A percentile compares a stretch with the other conserved stretches of the same genome.
phyloP scores from a whole-genome alignment of 1,140 invertebrate genomes.

The Acromyrmex charruanus region DNA sequence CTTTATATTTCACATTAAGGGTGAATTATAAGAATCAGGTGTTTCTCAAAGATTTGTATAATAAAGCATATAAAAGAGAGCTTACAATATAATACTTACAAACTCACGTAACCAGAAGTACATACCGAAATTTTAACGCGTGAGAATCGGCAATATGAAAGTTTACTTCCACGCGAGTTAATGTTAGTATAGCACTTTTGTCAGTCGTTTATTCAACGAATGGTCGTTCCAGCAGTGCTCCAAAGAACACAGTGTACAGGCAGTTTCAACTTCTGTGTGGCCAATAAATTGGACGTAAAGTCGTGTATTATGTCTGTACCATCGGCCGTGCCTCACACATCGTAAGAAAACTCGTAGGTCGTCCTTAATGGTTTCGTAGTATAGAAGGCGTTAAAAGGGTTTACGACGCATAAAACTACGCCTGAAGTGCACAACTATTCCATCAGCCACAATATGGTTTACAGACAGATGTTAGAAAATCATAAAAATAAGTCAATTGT shows the following conservation, averaged over 20 bases:
- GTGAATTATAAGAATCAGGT: neutral
- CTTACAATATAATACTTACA: neutral
- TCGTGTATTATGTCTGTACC: slow-evolving; percentile 36
- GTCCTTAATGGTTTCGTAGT: slow-evolving; percentile 63
- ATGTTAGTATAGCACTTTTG: slow-evolving; percentile 24
- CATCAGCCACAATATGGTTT: neutral
- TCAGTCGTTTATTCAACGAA: slow-evolving; percentile 60
- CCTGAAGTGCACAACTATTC: slow-evolving; percentile 13
- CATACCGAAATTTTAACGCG: slow-evolving; percentile 38
- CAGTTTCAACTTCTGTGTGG: slow-evolving; percentile 58
- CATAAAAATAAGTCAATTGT: neutral
- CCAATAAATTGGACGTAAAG: slow-evolving; percentile 70
- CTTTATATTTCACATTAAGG: neutral
- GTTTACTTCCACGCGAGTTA: slow-evolving; percentile 31
- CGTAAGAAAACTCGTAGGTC: slow-evolving; percentile 53
- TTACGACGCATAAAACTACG: slow-evolving; percentile 69
- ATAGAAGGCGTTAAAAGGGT: slow-evolving; percentile 57
- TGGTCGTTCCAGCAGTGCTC: slow-evolving; percentile 40
- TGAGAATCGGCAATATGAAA: slow-evolving; percentile 38
- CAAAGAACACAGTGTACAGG: slow-evolving; percentile 44
- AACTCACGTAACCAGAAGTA: neutral
- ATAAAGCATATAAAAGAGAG: neutral
- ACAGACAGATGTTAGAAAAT: slow-evolving; percentile 2
- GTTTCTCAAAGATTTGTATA: neutral
- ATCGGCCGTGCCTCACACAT: slow-evolving; percentile 50